phyloP scores from a whole-genome alignment of 2,888 invertebrate genomes.

The Suillia variegata region DNA sequence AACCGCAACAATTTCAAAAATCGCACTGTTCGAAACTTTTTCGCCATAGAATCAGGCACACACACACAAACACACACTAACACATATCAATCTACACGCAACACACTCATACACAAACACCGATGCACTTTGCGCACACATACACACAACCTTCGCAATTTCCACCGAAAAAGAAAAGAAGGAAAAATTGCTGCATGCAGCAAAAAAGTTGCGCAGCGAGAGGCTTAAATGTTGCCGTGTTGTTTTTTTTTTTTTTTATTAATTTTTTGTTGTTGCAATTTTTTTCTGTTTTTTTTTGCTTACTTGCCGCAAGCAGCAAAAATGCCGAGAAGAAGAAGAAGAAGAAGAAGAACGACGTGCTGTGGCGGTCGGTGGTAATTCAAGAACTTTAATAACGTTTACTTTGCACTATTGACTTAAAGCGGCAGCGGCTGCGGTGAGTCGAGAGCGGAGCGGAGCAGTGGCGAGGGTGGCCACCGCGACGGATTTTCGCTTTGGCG shows the following conservation, averaged over 20 bases:
- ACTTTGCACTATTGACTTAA: slow-evolving; percentile 4
- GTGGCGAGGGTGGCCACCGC: slow-evolving; percentile 3
- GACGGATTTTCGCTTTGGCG: background rate
- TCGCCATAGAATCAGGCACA: background rate
- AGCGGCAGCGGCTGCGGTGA: background rate
- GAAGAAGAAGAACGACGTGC: background rate
- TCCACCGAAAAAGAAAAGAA: too few relatives aligned
- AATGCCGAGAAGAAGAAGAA: background rate
- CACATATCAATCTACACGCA: too few relatives aligned
- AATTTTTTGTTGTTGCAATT: background rate
- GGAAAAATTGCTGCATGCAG: too few relatives aligned
- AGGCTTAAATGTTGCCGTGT: too few relatives aligned
- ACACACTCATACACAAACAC: background rate
- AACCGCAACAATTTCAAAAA: too few relatives aligned
- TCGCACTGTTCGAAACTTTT: too few relatives aligned
- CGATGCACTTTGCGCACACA: too few relatives aligned
- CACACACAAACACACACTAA: background rate
- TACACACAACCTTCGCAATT: too few relatives aligned
- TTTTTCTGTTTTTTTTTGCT: background rate
- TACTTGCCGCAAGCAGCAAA: too few relatives aligned
- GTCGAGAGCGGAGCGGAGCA: background rate
- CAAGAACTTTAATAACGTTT: slow-evolving; percentile 22
- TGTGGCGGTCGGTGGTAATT: slow-evolving; percentile 19
- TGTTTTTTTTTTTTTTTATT: background rate
- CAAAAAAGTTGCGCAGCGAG: too few relatives aligned